A percentile compares a stretch with the other conserved stretches of the same genome.
Conservation (phyloP, 1,140 invertebrate species). For the Oedothorax gibbosus region DNA sequence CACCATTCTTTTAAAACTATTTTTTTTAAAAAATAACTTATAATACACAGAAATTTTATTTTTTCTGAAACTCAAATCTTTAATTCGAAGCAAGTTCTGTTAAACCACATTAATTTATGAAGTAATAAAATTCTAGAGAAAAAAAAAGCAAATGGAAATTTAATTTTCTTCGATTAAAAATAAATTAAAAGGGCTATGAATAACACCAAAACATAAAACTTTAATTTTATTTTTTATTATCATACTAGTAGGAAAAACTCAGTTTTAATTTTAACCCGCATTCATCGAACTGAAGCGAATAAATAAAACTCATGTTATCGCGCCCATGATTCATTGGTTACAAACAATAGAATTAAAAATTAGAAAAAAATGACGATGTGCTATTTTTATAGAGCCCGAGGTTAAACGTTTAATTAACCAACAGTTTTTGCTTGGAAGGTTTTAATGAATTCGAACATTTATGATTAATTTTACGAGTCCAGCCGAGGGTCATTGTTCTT, state of each 20-base stretch:
- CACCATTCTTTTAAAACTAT: too few species aligned
- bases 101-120: too few species aligned
- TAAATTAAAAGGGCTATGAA: too few species aligned
- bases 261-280: slow-evolving; percentile 9
- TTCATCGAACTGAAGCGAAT: not conserved
- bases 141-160: too few species aligned
- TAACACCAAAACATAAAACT: too few species aligned
- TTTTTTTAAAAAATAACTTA: too few species aligned
- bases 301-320: not conserved
- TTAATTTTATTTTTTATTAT: too few species aligned
- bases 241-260: not conserved
- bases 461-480: slow-evolving; percentile 16
- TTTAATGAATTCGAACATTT: slow-evolving; percentile 30
- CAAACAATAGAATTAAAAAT: slow-evolving; percentile 1
- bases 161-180: too few species aligned
- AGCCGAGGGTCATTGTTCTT: slow-evolving; percentile 5
- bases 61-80: too few species aligned
- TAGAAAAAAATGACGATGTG: not conserved
- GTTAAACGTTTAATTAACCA: slow-evolving; percentile 21
- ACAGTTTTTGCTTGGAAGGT: not conserved
- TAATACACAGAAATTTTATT: too few species aligned
- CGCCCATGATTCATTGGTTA: not conserved
- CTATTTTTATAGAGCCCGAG: not conserved
- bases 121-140: too few species aligned
- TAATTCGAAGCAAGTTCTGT: too few species aligned